Conservation (phyloP, 2,797 vertebrate genomes). For the Mus caroli region DNA sequence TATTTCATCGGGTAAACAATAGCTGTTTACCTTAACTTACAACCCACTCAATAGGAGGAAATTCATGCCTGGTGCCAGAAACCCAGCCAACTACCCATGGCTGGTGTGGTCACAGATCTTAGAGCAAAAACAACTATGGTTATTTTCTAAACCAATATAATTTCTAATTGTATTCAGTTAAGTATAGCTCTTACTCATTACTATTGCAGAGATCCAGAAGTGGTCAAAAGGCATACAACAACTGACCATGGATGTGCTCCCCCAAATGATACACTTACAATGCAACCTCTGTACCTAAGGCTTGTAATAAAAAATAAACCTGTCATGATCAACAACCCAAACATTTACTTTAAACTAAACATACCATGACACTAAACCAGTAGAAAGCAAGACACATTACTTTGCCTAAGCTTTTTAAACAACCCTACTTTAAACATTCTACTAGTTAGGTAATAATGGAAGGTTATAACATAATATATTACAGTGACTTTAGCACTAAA, state of each 20-base stretch:
- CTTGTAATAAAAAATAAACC: neutral
- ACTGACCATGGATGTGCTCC: neutral
- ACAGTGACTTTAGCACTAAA: slow-evolving; percentile 31
- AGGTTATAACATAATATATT: slow-evolving; percentile 38
- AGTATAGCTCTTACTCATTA: neutral
- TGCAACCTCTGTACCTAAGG: neutral
- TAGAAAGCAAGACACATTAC: slow-evolving; percentile 1
- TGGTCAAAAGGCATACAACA: neutral
- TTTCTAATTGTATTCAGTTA: neutral
- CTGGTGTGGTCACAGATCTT: neutral
- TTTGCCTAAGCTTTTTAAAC: slow-evolving; percentile 7
- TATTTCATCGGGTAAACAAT: neutral
- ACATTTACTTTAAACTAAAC: slow-evolving; percentile 20
- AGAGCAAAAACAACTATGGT: neutral
- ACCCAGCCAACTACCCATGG: neutral
- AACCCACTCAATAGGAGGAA: neutral
- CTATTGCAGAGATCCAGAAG: neutral
- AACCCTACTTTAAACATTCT: slow-evolving; percentile 37
- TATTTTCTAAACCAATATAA: neutral
- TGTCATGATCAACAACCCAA: slow-evolving; percentile 17
- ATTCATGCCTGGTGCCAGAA: neutral
- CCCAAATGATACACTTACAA: neutral
- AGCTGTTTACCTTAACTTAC: neutral
- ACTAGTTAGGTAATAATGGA: slow-evolving; percentile 22
- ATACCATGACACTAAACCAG: neutral